Conservation (phyloP, 2,797 vertebrate genomes). For the Malacoctenus gilli region DNA sequence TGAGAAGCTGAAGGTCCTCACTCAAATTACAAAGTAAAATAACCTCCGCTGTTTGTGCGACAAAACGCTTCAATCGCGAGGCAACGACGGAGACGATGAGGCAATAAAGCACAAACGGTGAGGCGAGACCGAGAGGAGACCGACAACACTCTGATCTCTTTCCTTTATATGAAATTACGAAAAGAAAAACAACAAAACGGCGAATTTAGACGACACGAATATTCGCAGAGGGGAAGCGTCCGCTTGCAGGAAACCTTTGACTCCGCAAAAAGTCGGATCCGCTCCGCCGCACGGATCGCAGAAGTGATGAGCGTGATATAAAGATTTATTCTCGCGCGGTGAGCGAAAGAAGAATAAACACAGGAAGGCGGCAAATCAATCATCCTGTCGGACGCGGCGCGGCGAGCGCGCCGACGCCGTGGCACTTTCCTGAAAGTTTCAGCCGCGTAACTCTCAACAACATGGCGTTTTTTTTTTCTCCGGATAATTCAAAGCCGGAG, state of each 20-base stretch:
- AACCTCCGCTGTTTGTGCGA: conserved; percentile 12
- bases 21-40: conserved; percentile 55
- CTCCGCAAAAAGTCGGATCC: neutral
- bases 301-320: too few relatives aligned
- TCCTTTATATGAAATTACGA: too few relatives aligned
- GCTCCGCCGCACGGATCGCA: neutral
- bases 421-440: neutral
- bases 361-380: neutral
- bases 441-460: conserved; percentile 1
- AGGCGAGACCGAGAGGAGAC: conserved; percentile 11
- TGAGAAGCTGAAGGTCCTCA: conserved; percentile 42
- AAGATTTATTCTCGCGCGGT: too few relatives aligned
- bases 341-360: too few relatives aligned
- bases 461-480: neutral
- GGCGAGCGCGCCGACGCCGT: neutral
- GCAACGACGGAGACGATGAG: conserved; percentile 21
- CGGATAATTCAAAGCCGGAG: conserved; percentile 4
- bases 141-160: conserved; percentile 1
- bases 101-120: conserved; percentile 9
- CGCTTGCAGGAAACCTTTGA: neutral
- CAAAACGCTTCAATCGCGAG: conserved; percentile 3
- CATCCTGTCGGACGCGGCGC: neutral
- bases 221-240: too few relatives aligned
- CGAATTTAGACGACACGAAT: neutral
- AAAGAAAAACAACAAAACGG: too few relatives aligned